Evolutionary conservation across 2,113 vertebrate genomes (phyloP), one percentile per base, ranked within the genome.

Genomic region (Aptenodytes patagonicus): DNA sequence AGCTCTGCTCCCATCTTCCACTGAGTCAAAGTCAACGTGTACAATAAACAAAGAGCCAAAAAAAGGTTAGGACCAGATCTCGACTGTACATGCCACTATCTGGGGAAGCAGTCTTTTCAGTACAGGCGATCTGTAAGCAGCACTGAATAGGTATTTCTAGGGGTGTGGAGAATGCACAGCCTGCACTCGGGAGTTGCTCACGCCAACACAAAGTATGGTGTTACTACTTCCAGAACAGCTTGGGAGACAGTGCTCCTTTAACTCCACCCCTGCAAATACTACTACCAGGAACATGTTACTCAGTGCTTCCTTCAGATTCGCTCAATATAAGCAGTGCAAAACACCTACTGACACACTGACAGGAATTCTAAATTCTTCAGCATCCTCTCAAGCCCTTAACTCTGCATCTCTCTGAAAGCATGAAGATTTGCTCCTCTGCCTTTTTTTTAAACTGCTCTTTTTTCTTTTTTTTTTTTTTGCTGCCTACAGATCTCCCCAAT

Each of bases 151-250:
- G 32, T 54, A 89, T 69, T 89, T 72, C 79, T 34, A 2, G 61
- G 49, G 21, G 31, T 34, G 42, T 42, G 83, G 40, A 79, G 78
- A 88, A 87, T 5, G 21, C 40, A 75, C n/a, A 80, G 82, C 13
- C 75, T 87, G 85, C 61, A 42, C 40, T 70, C 0, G 0, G 0
- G 83, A 76, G 87, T 51, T 77, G 83, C 75, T 91, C 70, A 65
- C 6, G 2, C 89, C 79, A 91, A 89, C 95, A 70, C 83, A 20
- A 77, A 95, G 38, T 42, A 42, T 38, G 71, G 92, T 80, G 94
- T 77, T 92, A 93, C 95, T 93, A 91, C 94, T 90, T 49, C 29
- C n/a, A 38, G 54, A 46, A 66, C 81, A 93, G 66, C 66, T 13
- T 58, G 58, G 49, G 62, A 90, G 78, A 69, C 7, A 8, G 65